phyloP scores from a whole-genome alignment of 1,140 invertebrate genomes.

The Agrilus planipennis region DNA sequence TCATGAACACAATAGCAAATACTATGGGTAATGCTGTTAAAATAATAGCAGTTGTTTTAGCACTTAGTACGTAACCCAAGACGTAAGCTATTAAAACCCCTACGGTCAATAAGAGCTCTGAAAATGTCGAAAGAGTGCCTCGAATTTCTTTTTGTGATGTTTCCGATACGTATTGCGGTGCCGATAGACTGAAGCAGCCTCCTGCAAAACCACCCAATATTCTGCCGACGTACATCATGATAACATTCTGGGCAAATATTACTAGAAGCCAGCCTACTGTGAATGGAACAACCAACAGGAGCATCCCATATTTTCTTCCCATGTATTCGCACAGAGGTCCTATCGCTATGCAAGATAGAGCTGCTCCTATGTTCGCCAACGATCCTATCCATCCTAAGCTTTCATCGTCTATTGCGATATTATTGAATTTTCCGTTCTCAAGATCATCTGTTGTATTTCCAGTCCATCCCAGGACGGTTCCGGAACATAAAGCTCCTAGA shows the following conservation, averaged over 20 bases:
- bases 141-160: constrained; percentile 53
- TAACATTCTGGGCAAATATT: constrained; percentile 43
- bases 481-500: constrained; percentile 45
- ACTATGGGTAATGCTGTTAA: constrained; percentile 45
- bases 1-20: constrained; percentile 42
- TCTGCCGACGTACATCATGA: constrained; percentile 51
- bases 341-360: constrained; percentile 48
- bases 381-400: constrained; percentile 37
- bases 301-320: constrained; percentile 55
- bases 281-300: constrained; percentile 51
- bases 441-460: constrained; percentile 43
- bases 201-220: constrained; percentile 52
- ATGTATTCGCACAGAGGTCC: constrained; percentile 48
- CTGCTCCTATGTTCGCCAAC: constrained; percentile 48
- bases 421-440: constrained; percentile 30
- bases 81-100: constrained; percentile 50
- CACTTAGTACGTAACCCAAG: constrained; percentile 33
- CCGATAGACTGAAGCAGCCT: constrained; percentile 50
- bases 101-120: constrained; percentile 50
- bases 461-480: constrained; percentile 54
- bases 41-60: constrained; percentile 40
- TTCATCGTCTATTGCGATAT: constrained; percentile 24
- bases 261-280: constrained; percentile 55
- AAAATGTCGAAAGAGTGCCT: constrained; percentile 55
- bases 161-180: constrained; percentile 62